Percentiles rank a stretch among this genome's conserved stretches.
phyloP scores from a whole-genome alignment of 2,113 vertebrate genomes.

The Leptodactylus fuscus region DNA sequence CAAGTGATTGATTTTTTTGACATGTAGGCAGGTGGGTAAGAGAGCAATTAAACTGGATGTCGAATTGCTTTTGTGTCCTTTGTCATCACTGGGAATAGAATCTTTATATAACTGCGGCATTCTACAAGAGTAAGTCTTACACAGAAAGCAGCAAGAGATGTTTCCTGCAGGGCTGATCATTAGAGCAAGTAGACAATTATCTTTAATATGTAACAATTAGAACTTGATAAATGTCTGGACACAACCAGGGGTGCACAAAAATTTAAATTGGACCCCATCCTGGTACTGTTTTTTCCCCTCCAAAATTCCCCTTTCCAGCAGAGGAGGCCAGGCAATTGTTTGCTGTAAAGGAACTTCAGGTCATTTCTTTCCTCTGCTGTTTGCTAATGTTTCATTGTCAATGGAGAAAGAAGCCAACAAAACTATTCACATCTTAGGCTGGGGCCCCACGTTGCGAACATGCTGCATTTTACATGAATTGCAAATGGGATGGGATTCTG shows the following conservation, averaged over 20 bases:
- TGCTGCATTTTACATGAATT: too few relatives aligned
- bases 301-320: background rate
- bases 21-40: slow-evolving; percentile 34
- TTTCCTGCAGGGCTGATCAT: slow-evolving; percentile 36
- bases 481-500: too few relatives aligned
- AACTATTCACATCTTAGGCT: too few relatives aligned
- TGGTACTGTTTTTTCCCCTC: background rate
- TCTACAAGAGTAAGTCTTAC: background rate
- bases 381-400: background rate
- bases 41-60: slow-evolving; percentile 54
- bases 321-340: background rate
- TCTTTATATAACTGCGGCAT: slow-evolving; percentile 23
- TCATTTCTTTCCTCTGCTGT: too few relatives aligned
- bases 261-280: background rate
- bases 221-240: background rate
- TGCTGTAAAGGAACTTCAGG: background rate
- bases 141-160: background rate
- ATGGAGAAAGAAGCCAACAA: background rate
- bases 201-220: background rate
- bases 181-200: background rate
- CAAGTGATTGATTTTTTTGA: slow-evolving; percentile 54
- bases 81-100: slow-evolving; percentile 39
- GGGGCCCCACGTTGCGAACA: too few relatives aligned
- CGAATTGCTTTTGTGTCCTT: slow-evolving; percentile 47
- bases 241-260: background rate